Conservation (phyloP, 1,140 invertebrate genomes). For the Aphis gossypii region DNA sequence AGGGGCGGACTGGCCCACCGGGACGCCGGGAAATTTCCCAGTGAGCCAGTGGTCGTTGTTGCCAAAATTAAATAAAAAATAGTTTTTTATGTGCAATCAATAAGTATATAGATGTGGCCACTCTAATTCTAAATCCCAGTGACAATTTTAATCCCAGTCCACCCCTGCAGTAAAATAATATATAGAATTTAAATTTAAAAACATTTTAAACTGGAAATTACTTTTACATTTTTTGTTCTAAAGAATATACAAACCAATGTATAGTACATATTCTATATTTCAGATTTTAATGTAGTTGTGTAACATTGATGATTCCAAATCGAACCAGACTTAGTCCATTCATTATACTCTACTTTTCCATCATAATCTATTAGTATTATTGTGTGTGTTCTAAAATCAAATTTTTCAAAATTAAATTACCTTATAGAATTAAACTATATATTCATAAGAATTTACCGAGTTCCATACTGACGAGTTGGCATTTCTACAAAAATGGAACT, state of each 20-base stretch:
- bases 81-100: no score
- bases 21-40: no score
- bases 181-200: background rate
- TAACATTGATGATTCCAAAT: conserved; percentile 39
- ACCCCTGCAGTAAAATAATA: no score
- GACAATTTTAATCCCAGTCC: no score
- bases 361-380: conserved; percentile 37
- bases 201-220: background rate
- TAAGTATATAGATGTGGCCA: no score
- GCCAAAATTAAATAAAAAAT: no score
- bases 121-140: no score
- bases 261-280: background rate
- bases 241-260: background rate
- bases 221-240: no score
- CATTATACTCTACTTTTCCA: conserved; percentile 53
- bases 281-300: background rate
- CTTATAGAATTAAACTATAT: background rate
- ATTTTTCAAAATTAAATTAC: background rate
- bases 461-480: conserved; percentile 20
- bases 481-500: conserved; percentile 53
- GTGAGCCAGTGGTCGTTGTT: no score
- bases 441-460: background rate
- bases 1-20: no score
- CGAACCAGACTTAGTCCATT: conserved; percentile 21
- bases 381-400: conserved; percentile 52